phyloP scores from a whole-genome alignment of 53 echinoderm and acorn worm genomes.

The Holothuria leucospilota region DNA sequence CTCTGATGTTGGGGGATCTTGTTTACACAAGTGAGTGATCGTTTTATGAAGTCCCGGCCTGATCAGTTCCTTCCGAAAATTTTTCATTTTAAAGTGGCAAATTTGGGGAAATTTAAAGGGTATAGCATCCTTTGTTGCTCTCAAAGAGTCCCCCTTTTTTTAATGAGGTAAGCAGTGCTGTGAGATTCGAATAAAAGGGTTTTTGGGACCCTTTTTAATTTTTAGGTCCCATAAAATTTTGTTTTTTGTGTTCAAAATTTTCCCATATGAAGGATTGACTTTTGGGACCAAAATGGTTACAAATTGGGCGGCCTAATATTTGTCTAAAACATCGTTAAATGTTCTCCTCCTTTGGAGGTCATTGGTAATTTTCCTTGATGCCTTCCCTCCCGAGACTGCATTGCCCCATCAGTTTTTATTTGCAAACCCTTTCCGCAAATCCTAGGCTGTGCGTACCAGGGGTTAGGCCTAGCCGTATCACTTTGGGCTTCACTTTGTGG shows the following conservation, averaged over 20 bases:
- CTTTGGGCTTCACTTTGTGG: not conserved
- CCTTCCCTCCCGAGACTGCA: conserved; percentile 5
- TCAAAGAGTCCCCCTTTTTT: not conserved
- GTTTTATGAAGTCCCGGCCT: conserved; percentile 11
- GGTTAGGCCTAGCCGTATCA: too few relatives aligned
- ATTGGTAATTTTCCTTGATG: too few relatives aligned
- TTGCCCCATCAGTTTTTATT: not conserved
- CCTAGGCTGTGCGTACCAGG: too few relatives aligned
- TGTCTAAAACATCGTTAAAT: not conserved
- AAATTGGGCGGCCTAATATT: conserved; percentile 3
- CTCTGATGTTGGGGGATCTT: not conserved
- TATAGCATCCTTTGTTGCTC: conserved; percentile 18
- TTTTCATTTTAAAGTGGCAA: conserved; percentile 34
- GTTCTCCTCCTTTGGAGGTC: conserved; percentile 26
- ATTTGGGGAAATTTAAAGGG: conserved; percentile 12
- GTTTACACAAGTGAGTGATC: not conserved
- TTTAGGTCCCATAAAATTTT: not conserved
- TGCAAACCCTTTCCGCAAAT: conserved; percentile 8
- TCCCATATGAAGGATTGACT: conserved; percentile 33
- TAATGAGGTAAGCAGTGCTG: conserved; percentile 16
- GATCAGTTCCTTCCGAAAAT: conserved; percentile 18
- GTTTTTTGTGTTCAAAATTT: conserved; percentile 34
- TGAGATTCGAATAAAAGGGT: not conserved
- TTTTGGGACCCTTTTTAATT: too few relatives aligned
- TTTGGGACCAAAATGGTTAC: conserved; percentile 19